Evolutionary conservation across 1,140 invertebrate species (phyloP).

Genomic region (Saxidomus purpurata): DNA sequence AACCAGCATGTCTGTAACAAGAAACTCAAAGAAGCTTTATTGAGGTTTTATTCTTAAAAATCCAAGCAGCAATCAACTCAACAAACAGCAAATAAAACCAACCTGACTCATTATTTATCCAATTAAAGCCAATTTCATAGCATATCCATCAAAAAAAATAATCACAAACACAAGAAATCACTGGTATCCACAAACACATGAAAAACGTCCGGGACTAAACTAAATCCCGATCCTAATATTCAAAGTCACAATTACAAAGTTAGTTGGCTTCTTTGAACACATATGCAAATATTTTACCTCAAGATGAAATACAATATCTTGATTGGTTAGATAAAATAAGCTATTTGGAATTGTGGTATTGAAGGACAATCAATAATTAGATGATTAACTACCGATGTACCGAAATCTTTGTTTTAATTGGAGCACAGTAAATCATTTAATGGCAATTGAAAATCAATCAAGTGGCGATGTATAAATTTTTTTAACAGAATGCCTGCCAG

Average conservation of each 20-base stretch:
- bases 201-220: not conserved
- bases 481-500: not conserved
- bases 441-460: conserved; percentile 33
- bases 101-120: not conserved
- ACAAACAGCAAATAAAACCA: not conserved
- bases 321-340: not conserved
- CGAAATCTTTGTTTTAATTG: conserved; percentile 14
- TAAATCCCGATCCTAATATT: not conserved
- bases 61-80: too few species aligned
- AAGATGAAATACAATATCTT: conserved; percentile 30
- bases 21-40: too few species aligned
- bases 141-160: not conserved
- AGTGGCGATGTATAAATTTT: not conserved
- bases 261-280: conserved; percentile 13
- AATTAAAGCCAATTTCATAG: not conserved
- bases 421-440: conserved; percentile 27
- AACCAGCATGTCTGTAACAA: too few species aligned
- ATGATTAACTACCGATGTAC: conserved; percentile 7
- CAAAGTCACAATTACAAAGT: not conserved
- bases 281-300: conserved; percentile 28
- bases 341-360: not conserved
- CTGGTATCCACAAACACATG: not conserved
- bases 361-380: conserved; percentile 29
- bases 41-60: too few species aligned
- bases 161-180: not conserved